Conservation (phyloP, 2,888 invertebrate species). For the Plagodis dolabraria region DNA sequence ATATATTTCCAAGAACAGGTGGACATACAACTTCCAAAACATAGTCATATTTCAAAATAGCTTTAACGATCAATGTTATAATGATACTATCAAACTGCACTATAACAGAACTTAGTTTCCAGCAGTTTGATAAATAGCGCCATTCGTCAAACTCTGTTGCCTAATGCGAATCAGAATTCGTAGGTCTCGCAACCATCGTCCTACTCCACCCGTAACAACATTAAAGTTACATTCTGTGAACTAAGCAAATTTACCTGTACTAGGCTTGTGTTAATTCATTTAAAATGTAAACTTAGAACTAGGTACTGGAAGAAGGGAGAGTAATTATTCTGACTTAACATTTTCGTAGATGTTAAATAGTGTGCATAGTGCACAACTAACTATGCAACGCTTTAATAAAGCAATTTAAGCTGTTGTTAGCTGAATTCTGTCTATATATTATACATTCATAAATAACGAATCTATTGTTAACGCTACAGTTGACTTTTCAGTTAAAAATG, state of each 20-base stretch:
- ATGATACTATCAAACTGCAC: conserved; percentile 5
- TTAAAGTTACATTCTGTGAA: conserved; percentile 21
- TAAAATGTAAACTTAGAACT: conserved; percentile 7
- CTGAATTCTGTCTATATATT: conserved; percentile 41
- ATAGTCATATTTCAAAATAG: conserved; percentile 1
- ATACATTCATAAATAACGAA: conserved; percentile 48
- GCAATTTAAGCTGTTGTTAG: conserved; percentile 31
- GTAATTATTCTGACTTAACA: too few relatives aligned
- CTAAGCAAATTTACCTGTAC: conserved; percentile 12
- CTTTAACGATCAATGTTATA: conserved; percentile 7
- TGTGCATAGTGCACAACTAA: conserved; percentile 1
- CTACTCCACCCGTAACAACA: conserved; percentile 10
- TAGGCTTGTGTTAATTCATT: conserved; percentile 12
- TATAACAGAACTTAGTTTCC: conserved; percentile 9
- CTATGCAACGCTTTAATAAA: conserved; percentile 38
- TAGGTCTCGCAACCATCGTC: conserved; percentile 7
- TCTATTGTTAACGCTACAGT: conserved; percentile 30
- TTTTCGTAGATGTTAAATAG: background rate
- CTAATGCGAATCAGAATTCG: conserved; percentile 20
- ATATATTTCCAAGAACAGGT: background rate
- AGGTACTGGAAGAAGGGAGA: too few relatives aligned
- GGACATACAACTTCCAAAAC: background rate
- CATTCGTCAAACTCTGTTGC: conserved; percentile 14
- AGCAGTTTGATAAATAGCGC: conserved; percentile 16
- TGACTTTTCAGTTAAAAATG: conserved; percentile 14